Conservation (phyloP, 1,140 invertebrate species). For the Rhyacophila brunnea region DNA sequence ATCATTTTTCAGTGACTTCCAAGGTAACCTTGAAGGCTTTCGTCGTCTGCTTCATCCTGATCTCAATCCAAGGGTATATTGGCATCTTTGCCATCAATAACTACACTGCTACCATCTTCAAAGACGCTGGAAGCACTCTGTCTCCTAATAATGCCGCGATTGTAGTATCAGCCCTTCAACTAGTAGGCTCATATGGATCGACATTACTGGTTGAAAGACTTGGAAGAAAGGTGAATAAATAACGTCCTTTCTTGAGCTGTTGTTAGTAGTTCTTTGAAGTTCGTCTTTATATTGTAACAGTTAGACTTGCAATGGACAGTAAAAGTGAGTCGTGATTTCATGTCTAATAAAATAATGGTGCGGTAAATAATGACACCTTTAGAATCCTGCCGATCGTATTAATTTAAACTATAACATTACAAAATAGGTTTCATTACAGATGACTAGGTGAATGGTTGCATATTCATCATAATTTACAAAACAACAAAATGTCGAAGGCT, state of each 20-base stretch:
- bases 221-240: conserved; percentile 40
- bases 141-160: conserved; percentile 8
- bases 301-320: too few relatives aligned
- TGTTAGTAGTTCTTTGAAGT: background rate
- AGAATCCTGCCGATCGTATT: too few relatives aligned
- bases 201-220: conserved; percentile 40
- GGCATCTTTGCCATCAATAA: conserved; percentile 28
- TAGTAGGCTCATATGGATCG: conserved; percentile 33
- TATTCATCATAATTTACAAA: too few relatives aligned
- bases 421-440: too few relatives aligned
- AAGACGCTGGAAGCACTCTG: conserved; percentile 8
- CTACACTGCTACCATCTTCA: conserved; percentile 19
- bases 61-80: conserved; percentile 14
- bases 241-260: background rate
- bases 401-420: too few relatives aligned
- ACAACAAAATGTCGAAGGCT: too few relatives aligned
- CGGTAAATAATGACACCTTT: too few relatives aligned
- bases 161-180: conserved; percentile 18
- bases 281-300: too few relatives aligned
- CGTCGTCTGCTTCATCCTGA: conserved; percentile 4
- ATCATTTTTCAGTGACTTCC: conserved; percentile 28
- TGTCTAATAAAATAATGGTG: too few relatives aligned
- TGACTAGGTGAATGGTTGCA: too few relatives aligned
- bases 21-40: conserved; percentile 11
- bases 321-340: too few relatives aligned